phyloP scores from a whole-genome alignment of 2,113 vertebrate species.

The Brachionichthys hirsutus region DNA sequence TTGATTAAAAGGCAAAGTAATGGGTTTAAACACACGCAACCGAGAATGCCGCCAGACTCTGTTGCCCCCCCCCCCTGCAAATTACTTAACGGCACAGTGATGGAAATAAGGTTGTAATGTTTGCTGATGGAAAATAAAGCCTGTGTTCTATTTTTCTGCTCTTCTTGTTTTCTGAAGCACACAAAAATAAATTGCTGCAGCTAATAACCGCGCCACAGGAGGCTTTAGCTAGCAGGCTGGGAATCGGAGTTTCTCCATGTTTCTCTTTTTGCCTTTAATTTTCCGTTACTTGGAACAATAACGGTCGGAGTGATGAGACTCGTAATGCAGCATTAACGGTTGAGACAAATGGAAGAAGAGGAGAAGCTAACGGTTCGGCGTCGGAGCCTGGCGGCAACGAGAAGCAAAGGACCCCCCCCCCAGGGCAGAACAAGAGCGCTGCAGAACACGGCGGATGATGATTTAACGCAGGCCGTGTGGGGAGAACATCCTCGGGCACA shows the following conservation, averaged over 20 bases:
- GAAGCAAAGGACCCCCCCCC: slow-evolving; percentile 44
- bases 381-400: slow-evolving; percentile 18
- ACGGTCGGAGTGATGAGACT: too few species aligned
- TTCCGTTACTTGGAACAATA: slow-evolving; percentile 9
- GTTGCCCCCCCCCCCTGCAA: slow-evolving; percentile 75
- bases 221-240: slow-evolving; percentile 16
- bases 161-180: slow-evolving; percentile 75
- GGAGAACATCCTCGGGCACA: slow-evolving; percentile 52
- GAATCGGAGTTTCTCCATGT: slow-evolving; percentile 40
- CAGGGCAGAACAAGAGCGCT: slow-evolving; percentile 65
- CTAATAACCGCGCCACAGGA: slow-evolving; percentile 67
- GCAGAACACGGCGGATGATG: slow-evolving; percentile 59
- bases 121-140: slow-evolving; percentile 78
- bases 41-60: slow-evolving; percentile 90
- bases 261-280: slow-evolving; percentile 27
- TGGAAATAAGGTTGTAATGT: slow-evolving; percentile 84
- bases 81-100: slow-evolving; percentile 88
- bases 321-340: slow-evolving; percentile 44
- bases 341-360: slow-evolving; percentile 39
- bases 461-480: slow-evolving; percentile 59
- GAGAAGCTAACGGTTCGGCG: slow-evolving; percentile 32
- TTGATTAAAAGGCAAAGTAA: slow-evolving; percentile 99
- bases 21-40: slow-evolving; percentile 95
- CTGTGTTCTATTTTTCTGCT: slow-evolving; percentile 62
- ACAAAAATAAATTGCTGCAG: slow-evolving; percentile 71